Percentiles rank a stretch among this genome's conserved stretches.
Evolutionary conservation across 2,888 invertebrate species (phyloP).

Genomic region (Lasioglossum leucozonium): DNA sequence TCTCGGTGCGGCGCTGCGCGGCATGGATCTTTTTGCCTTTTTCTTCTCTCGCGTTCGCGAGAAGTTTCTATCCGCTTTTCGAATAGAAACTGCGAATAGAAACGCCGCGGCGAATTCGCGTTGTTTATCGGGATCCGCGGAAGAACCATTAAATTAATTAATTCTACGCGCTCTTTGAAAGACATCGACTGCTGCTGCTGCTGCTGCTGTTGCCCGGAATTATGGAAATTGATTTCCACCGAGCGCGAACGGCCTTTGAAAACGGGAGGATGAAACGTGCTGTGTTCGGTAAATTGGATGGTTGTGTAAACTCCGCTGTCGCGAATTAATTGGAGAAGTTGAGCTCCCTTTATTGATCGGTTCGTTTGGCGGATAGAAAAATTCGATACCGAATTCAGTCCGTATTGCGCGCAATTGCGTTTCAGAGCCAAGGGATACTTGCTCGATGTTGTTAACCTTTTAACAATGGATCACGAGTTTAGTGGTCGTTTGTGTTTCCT

Average conservation of each 20-base stretch:
- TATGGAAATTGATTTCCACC: background rate
- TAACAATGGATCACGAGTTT: too few species aligned
- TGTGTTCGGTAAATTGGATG: background rate
- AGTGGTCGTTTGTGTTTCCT: too few species aligned
- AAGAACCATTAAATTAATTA: constrained; percentile 2
- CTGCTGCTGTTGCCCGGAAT: background rate
- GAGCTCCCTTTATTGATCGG: background rate
- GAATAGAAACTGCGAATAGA: constrained; percentile 37
- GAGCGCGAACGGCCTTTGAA: background rate
- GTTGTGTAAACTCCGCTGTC: background rate
- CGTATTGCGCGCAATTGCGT: background rate
- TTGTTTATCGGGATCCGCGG: background rate
- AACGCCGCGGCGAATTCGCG: background rate
- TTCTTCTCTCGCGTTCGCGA: background rate
- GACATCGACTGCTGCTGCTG: background rate
- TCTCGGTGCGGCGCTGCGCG: constrained; percentile 15
- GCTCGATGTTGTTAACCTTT: too few species aligned
- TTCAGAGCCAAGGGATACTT: background rate
- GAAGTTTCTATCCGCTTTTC: constrained; percentile 44
- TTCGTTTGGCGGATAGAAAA: background rate
- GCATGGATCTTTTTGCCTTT: background rate
- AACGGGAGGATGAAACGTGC: background rate
- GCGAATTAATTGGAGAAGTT: background rate
- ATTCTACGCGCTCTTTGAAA: background rate
- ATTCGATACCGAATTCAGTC: background rate